Evolutionary conservation across 1,140 invertebrate species (phyloP).

Genomic region (Drosophila tani): DNA sequence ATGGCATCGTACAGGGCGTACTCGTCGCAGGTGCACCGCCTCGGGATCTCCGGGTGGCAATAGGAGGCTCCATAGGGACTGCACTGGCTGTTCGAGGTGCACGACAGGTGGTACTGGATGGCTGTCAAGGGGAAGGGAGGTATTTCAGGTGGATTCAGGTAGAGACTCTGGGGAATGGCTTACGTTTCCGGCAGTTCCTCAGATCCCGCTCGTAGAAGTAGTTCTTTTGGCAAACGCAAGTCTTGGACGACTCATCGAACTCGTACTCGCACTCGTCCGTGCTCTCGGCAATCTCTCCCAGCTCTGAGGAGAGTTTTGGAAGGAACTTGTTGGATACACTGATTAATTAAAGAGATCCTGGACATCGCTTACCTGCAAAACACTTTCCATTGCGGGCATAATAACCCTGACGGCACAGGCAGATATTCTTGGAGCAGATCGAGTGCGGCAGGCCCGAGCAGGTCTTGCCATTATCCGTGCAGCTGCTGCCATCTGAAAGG

Average conservation of each 20-base stretch:
- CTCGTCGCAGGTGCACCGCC: slow-evolving; percentile 79
- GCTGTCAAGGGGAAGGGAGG: slow-evolving; percentile 34
- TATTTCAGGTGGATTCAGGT: neutral
- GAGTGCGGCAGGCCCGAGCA: slow-evolving; percentile 76
- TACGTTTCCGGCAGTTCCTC: slow-evolving; percentile 81
- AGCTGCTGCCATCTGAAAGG: slow-evolving; percentile 69
- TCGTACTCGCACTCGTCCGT: slow-evolving; percentile 77
- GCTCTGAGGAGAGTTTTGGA: slow-evolving; percentile 41
- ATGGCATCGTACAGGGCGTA: slow-evolving; percentile 80
- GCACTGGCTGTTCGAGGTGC: slow-evolving; percentile 82
- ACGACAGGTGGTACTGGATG: slow-evolving; percentile 82
- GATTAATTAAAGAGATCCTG: rapidly evolving
- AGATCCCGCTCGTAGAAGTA: slow-evolving; percentile 79
- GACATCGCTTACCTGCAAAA: slow-evolving; percentile 69
- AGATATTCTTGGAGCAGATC: slow-evolving; percentile 71
- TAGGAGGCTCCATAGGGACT: slow-evolving; percentile 81
- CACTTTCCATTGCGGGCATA: slow-evolving; percentile 80
- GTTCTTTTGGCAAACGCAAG: slow-evolving; percentile 83
- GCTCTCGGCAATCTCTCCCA: slow-evolving; percentile 84
- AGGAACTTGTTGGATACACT: neutral
- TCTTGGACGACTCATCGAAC: slow-evolving; percentile 75
- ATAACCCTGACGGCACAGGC: slow-evolving; percentile 72
- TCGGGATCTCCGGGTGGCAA: slow-evolving; percentile 70
- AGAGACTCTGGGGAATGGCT: neutral
- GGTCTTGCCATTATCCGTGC: slow-evolving; percentile 74